phyloP scores from a whole-genome alignment of 2,888 invertebrate species.

The Stenolophus ochropezus region DNA sequence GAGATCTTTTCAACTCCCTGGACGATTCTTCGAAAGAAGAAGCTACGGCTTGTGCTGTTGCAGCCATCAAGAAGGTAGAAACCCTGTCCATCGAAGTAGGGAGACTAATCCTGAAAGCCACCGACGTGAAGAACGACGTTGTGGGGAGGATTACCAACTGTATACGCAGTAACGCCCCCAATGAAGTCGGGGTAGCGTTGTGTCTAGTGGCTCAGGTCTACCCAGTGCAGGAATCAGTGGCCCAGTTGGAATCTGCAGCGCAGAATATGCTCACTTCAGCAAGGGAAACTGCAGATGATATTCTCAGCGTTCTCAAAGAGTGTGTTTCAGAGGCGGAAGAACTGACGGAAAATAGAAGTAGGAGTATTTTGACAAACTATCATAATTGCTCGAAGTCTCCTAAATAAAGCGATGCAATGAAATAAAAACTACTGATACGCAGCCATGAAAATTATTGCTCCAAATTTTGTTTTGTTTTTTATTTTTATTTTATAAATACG shows the following conservation, averaged over 20 bases:
- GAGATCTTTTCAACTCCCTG: not conserved
- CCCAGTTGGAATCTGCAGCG: slow-evolving; percentile 3
- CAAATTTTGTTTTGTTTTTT: not conserved
- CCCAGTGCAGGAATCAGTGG: slow-evolving; percentile 1
- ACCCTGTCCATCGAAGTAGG: not conserved
- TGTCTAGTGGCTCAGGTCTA: slow-evolving; percentile 33
- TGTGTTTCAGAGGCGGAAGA: not conserved
- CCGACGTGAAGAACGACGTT: not conserved
- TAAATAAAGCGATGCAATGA: too few relatives aligned
- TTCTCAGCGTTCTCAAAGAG: not conserved
- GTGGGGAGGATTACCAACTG: slow-evolving; percentile 1
- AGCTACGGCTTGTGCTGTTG: not conserved
- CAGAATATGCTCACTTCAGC: not conserved
- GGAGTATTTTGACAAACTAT: slow-evolving; percentile 14
- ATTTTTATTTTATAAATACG: too few relatives aligned
- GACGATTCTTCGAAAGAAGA: slow-evolving; percentile 8
- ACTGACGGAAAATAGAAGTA: not conserved
- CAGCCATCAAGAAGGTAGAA: not conserved
- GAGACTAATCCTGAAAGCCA: slow-evolving; percentile 1
- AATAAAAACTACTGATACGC: too few relatives aligned
- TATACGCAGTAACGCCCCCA: slow-evolving; percentile 2
- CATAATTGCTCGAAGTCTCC: slow-evolving; percentile 17
- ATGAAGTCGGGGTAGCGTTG: not conserved
- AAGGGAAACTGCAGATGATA: slow-evolving; percentile 25
- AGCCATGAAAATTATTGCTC: too few relatives aligned